Evolutionary conservation across 2,888 invertebrate species (phyloP).

Genomic region (Sesia apiformis): DNA sequence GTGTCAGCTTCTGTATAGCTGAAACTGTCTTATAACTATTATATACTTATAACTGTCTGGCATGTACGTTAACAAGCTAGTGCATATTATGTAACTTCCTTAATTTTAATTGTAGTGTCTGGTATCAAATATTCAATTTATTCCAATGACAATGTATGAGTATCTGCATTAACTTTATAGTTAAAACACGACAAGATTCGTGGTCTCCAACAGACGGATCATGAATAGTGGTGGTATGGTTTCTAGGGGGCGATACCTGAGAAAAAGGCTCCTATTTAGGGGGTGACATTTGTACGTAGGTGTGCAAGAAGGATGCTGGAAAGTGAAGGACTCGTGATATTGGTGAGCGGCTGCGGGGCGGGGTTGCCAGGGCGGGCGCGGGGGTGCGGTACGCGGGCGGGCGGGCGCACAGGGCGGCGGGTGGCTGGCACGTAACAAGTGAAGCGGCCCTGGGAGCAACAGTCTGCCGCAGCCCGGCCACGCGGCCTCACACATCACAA

Average conservation of each 20-base stretch:
- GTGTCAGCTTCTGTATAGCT: no score
- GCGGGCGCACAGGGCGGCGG: constrained; percentile 21
- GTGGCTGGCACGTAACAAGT: constrained; percentile 69
- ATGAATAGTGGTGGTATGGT: no score
- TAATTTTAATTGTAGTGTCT: no score
- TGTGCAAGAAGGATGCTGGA: constrained; percentile 56
- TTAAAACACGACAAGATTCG: no score
- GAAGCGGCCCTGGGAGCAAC: constrained; percentile 73
- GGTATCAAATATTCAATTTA: no score
- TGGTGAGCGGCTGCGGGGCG: constrained; percentile 55
- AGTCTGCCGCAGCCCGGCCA: constrained; percentile 73
- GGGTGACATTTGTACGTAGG: constrained; percentile 25
- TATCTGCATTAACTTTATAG: no score
- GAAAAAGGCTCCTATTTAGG: constrained; percentile 9
- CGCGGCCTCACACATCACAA: constrained; percentile 57
- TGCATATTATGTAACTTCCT: no score
- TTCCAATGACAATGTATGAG: no score
- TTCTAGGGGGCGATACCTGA: background rate
- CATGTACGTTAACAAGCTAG: no score
- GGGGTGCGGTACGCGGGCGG: constrained; percentile 24
- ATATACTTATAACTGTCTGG: no score
- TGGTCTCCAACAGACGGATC: no score
- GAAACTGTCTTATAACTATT: no score
- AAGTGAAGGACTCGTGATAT: constrained; percentile 60
- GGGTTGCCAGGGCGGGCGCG: constrained; percentile 35